Conservation (phyloP, 2,113 vertebrate genomes). For the Hippocampus barbouri region DNA sequence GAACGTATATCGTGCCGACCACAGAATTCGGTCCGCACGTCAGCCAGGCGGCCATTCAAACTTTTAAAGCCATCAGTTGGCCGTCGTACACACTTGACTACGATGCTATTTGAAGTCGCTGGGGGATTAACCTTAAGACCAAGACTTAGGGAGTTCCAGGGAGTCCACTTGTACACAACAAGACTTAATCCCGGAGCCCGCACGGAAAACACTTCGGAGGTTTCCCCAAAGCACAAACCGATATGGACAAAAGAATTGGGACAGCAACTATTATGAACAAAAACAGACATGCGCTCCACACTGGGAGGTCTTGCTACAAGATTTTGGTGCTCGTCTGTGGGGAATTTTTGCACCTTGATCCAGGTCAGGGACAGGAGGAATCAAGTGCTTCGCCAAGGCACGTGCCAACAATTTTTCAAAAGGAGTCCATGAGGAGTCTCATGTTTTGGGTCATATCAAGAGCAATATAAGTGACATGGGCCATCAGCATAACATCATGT, state of each 20-base stretch:
- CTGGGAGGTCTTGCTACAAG: no score
- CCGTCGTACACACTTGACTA: conserved; percentile 8
- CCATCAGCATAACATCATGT: no score
- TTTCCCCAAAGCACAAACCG: conserved; percentile 7
- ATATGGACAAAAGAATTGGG: neutral
- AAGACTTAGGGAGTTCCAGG: conserved; percentile 57
- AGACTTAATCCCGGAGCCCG: conserved; percentile 42
- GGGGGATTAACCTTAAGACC: conserved; percentile 50
- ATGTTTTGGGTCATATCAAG: neutral
- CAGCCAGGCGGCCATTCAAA: neutral
- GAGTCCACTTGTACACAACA: conserved; percentile 41
- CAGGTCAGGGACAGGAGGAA: neutral
- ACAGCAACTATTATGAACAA: neutral
- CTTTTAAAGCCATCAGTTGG: conserved; percentile 12
- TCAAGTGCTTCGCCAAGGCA: neutral
- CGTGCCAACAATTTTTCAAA: neutral
- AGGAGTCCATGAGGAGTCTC: neutral
- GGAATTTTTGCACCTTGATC: no score
- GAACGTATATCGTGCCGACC: neutral
- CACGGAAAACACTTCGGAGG: conserved; percentile 5
- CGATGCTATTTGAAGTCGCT: conserved; percentile 59
- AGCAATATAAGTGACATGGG: no score
- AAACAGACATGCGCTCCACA: neutral
- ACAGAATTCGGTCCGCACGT: neutral
- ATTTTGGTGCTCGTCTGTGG: no score